Evolutionary conservation across 2,797 vertebrate genomes (phyloP).

Genomic region (Diceros bicornis): DNA sequence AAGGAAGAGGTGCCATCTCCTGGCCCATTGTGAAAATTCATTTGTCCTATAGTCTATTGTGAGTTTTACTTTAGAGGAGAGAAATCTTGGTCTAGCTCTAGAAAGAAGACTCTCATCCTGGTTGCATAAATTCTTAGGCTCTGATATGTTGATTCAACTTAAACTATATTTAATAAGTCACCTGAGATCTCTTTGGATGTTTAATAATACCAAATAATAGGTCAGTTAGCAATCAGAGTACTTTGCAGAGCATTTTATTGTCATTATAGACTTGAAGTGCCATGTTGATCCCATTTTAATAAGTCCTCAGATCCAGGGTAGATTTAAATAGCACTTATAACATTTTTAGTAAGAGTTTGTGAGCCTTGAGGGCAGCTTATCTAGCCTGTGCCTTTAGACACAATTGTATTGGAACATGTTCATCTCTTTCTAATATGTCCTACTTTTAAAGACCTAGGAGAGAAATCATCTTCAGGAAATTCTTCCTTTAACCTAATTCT

Average conservation of each 20-base stretch:
- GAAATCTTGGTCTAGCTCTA: slow-evolving; percentile 53
- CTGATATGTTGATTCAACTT: background rate
- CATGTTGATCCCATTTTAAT: background rate
- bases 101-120: slow-evolving; percentile 41
- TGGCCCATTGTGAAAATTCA: slow-evolving; percentile 9
- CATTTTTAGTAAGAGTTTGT: background rate
- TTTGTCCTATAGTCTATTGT: background rate
- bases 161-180: background rate
- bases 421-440: background rate
- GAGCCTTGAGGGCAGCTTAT: background rate
- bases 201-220: background rate
- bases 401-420: slow-evolving; percentile 35
- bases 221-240: background rate
- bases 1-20: slow-evolving; percentile 41
- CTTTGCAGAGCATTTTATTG: background rate
- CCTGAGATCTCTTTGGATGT: background rate
- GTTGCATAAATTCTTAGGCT: slow-evolving; percentile 18
- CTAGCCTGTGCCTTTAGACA: background rate
- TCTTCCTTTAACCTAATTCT: slow-evolving; percentile 20
- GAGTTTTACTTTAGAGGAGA: background rate
- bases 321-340: background rate
- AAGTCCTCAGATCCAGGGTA: background rate
- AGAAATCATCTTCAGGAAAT: background rate
- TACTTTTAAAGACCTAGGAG: slow-evolving; percentile 24
- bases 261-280: background rate